These are phyloP conservation scores for Anneissia japonica DNA, from an alignment of 35 echinoderm and acorn worm species.

Conservation along the genomic window DNA sequence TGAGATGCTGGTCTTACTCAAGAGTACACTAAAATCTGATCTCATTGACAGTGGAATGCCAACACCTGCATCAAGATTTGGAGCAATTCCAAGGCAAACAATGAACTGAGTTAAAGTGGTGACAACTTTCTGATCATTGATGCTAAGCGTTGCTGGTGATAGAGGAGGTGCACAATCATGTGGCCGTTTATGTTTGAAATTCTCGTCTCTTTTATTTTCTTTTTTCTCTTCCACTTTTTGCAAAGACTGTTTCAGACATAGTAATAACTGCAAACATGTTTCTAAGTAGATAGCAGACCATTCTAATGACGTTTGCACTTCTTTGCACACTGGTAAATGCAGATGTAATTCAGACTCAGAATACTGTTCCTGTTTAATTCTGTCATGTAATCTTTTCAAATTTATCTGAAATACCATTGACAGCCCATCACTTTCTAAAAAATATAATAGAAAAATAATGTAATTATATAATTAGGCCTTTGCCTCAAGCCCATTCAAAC, in stretches of 20 bases:
- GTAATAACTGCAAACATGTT: background rate
- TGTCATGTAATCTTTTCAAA: background rate
- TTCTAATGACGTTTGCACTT: background rate
- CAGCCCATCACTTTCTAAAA: too few relatives aligned
- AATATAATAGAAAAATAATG: too few relatives aligned
- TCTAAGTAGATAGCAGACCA: background rate
- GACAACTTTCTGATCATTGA: constrained; percentile 55
- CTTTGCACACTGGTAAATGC: background rate
- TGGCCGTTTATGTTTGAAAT: background rate
- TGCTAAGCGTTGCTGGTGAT: constrained; percentile 61
- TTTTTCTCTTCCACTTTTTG: background rate
- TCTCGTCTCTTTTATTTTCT: background rate
- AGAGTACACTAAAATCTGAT: constrained; percentile 42
- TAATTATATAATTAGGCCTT: too few relatives aligned
- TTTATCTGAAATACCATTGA: background rate
- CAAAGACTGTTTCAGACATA: background rate
- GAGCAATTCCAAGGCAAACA: constrained; percentile 59
- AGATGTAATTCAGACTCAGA: background rate
- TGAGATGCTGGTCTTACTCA: background rate
- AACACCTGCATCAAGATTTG: constrained; percentile 62
- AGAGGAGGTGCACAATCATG: constrained; percentile 43
- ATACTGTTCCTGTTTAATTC: background rate
- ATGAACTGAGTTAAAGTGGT: constrained; percentile 66
- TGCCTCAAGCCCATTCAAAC: too few relatives aligned
- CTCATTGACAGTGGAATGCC: constrained; percentile 71